Evolutionary conservation across 1,140 invertebrate genomes (phyloP), one percentile per base, ranked within the genome.

Genomic region (Anastrepha obliqua): DNA sequence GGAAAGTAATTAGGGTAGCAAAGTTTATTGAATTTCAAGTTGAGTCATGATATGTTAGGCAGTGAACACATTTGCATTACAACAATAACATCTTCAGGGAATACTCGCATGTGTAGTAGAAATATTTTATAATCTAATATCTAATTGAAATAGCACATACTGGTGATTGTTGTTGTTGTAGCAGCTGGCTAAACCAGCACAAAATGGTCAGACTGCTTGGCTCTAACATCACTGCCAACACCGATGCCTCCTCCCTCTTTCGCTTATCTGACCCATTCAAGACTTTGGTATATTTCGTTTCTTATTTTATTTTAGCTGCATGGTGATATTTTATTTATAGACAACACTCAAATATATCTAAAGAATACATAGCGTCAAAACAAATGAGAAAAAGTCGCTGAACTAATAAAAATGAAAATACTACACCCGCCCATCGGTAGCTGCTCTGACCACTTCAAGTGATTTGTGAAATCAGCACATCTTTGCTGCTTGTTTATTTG

Each of bases 1-100:
- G 42, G 67, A 74, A 44, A 74, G 67, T 74, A 74, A 74, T 74
- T 74, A 74, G 67, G 67, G 67, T 74, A 47, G 42, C 42, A 74
- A 44, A 74, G 67, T 74, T 74, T 74, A 74, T 74, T 74, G 67
- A 74, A 74, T 74, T 42, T 39, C 6, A 74, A 17, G 67, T 74
- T 47, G 42, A 74, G 67, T 74, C 67, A 74, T 74, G 15, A 74
- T 47, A 74, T 74, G 13, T 17, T 74, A 74, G 15, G 67, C 42
- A 39, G 44, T 44, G 44, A 4, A 17, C 60, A 62, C 17, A 62
- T 13, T 62, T 62, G 20, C 6, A 67, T 67, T 67, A 15, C 9
- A 47, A 74, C 44, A n/a, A 47, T 29, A 15, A 74, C 29, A 74
- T 74, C 67, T 17, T 39, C 17, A 74, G 13, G 17, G 42, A 74